phyloP scores from a whole-genome alignment of 2,113 vertebrate species.

The Pantherophis guttatus region DNA sequence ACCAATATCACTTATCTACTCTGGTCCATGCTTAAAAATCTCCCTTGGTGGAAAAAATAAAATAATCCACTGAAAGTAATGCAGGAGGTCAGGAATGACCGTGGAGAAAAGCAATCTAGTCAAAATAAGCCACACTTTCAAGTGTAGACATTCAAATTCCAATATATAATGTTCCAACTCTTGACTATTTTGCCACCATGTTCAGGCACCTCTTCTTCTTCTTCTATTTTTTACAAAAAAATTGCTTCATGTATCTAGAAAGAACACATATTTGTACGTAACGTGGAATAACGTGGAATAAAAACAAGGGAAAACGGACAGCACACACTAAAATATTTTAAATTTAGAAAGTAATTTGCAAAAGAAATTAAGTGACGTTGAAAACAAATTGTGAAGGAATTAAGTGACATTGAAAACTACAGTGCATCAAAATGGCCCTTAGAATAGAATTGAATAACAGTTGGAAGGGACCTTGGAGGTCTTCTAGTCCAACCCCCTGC shows the following conservation, averaged over 20 bases:
- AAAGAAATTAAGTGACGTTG: too few species aligned
- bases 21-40: constrained; percentile 74
- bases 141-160: constrained; percentile 54
- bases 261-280: constrained; percentile 2
- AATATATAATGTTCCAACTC: constrained; percentile 39
- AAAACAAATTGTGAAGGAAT: not conserved
- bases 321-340: not conserved
- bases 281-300: constrained; percentile 14
- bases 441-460: too few species aligned
- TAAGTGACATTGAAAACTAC: not conserved
- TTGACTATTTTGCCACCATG: constrained; percentile 1
- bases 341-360: not conserved
- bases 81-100: constrained; percentile 65
- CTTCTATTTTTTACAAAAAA: constrained; percentile 15
- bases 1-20: constrained; percentile 77
- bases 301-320: not conserved
- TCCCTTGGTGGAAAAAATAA: constrained; percentile 68
- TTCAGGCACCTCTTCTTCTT: not conserved
- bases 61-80: constrained; percentile 72
- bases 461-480: too few species aligned
- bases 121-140: constrained; percentile 66
- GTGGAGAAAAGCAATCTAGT: constrained; percentile 64
- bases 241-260: constrained; percentile 31
- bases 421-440: not conserved
- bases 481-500: too few species aligned